Evolutionary conservation across 2,113 vertebrate genomes (phyloP).

Genomic region (Nicator chloris): DNA sequence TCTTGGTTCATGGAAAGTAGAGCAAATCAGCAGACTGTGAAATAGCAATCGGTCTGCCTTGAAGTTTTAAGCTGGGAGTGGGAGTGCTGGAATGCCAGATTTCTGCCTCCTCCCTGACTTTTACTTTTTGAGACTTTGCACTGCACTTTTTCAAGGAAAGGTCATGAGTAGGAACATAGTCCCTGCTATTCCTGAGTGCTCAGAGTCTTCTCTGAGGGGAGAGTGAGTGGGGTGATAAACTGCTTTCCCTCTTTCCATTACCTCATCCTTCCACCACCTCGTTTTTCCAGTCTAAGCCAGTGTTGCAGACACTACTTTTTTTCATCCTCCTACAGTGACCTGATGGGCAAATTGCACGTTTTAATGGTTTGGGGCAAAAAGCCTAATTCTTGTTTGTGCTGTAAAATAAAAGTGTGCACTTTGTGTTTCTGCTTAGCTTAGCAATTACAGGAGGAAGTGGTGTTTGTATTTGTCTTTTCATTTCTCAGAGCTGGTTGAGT

Average conservation of each 20-base stretch:
- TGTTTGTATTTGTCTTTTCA: not conserved
- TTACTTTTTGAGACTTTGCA: not conserved
- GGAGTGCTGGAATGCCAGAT: slow-evolving; percentile 24
- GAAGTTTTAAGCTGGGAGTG: slow-evolving; percentile 14
- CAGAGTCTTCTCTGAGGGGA: not conserved
- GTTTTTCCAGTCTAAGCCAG: not conserved
- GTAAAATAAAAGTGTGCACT: not conserved
- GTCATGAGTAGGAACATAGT: slow-evolving; percentile 1
- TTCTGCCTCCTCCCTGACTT: slow-evolving; percentile 9
- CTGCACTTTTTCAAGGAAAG: not conserved
- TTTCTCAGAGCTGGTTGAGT: not conserved
- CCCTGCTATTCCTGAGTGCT: not conserved
- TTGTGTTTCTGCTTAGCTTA: not conserved
- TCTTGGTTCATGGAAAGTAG: not conserved
- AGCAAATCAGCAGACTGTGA: not conserved
- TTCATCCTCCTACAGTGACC: not conserved
- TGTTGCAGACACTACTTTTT: not conserved
- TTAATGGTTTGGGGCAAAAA: not conserved
- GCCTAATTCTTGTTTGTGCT: not conserved
- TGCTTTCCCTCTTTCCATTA: slow-evolving; percentile 32
- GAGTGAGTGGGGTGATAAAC: slow-evolving; percentile 6
- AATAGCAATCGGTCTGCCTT: not conserved
- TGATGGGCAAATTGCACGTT: not conserved
- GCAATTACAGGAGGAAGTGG: not conserved
- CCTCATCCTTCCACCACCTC: slow-evolving; percentile 18